Evolutionary conservation across 2,113 vertebrate species (phyloP).

Genomic region (Ardeotis arabs): DNA sequence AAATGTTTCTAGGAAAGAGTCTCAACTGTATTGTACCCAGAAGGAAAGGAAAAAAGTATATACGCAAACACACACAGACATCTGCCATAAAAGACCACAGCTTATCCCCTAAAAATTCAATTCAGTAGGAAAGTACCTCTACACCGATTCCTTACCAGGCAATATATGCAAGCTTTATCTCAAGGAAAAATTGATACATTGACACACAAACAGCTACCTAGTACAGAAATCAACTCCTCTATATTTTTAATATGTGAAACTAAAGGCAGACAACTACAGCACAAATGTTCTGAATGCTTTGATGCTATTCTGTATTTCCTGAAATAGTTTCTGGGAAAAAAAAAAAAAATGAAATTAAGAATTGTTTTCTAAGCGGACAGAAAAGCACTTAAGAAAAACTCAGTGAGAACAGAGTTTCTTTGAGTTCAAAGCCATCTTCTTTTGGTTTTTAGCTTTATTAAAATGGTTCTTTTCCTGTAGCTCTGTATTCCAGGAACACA

Average conservation of each 20-base stretch:
- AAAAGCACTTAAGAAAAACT: slow-evolving; percentile 4
- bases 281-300: neutral
- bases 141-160: neutral
- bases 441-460: neutral
- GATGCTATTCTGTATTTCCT: neutral
- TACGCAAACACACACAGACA: neutral
- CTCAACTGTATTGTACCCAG: neutral
- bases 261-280: slow-evolving; percentile 1
- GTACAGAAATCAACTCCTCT: neutral
- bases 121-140: neutral
- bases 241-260: neutral
- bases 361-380: neutral
- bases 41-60: neutral
- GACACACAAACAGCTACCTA: neutral
- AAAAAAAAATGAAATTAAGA: neutral
- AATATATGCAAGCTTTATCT: neutral
- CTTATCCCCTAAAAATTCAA: neutral
- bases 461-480: neutral
- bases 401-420: neutral
- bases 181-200: neutral
- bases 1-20: neutral
- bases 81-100: neutral
- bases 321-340: neutral
- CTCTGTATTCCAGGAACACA: neutral
- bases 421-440: neutral